These are phyloP conservation scores for Chascanopsetta lugubris DNA, from an alignment of 2,113 vertebrate genomes.

Conservation along the genomic window DNA sequence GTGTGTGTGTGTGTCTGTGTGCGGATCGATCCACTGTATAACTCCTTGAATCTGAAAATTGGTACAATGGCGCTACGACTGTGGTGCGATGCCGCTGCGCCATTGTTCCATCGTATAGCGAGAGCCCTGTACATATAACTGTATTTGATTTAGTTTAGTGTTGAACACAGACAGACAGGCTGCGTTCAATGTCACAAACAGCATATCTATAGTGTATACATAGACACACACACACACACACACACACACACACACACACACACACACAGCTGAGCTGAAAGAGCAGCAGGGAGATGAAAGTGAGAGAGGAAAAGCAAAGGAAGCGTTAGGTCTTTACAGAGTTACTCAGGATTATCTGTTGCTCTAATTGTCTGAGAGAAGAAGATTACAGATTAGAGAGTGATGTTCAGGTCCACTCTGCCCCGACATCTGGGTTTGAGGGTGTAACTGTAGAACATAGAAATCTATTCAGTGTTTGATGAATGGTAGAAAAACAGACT, in stretches of 20 bases:
- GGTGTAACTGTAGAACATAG: slow-evolving; percentile 27
- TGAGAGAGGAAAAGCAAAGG: slow-evolving; percentile 26
- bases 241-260: too few relatives aligned
- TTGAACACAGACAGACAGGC: slow-evolving; percentile 45
- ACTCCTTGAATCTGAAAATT: too few relatives aligned
- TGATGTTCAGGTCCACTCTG: slow-evolving; percentile 65
- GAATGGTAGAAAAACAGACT: too few relatives aligned
- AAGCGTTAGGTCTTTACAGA: slow-evolving; percentile 51
- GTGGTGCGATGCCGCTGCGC: too few relatives aligned
- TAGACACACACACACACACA: too few relatives aligned
- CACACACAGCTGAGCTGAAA: slow-evolving; percentile 73
- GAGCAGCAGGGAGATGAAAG: slow-evolving; percentile 71
- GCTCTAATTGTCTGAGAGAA: slow-evolving; percentile 73
- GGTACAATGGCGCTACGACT: too few relatives aligned
- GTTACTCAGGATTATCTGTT: slow-evolving; percentile 73
- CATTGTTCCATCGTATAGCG: too few relatives aligned
- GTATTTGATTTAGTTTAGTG: slow-evolving; percentile 60
- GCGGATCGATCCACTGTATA: too few relatives aligned
- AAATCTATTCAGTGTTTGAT: too few relatives aligned
- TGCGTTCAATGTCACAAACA: slow-evolving; percentile 62
- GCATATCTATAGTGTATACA: too few relatives aligned
- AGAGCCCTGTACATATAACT: too few relatives aligned
- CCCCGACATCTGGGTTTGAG: slow-evolving; percentile 11
- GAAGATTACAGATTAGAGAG: slow-evolving; percentile 74
- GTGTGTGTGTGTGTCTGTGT: too few relatives aligned